Percentiles rank a stretch among this genome's conserved stretches.
phyloP scores from a whole-genome alignment of 2,113 vertebrate genomes.

The Ammospiza caudacuta region DNA sequence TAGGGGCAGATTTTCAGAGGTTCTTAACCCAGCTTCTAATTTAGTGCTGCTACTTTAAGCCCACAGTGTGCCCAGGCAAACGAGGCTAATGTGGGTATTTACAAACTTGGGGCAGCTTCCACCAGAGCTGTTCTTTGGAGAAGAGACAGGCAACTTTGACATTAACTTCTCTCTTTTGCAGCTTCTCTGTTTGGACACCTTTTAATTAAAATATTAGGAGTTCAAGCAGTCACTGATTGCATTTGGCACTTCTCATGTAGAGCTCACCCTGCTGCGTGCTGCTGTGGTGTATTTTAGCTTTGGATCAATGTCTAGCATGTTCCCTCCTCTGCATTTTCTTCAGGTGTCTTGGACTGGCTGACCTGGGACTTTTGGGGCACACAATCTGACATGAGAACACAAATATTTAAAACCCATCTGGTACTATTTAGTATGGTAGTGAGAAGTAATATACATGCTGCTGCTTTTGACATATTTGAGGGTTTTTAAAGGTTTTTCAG shows the following conservation, averaged over 20 bases:
- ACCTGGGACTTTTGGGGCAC: not conserved
- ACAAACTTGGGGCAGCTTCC: not conserved
- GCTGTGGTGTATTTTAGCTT: not conserved
- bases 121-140: not conserved
- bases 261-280: not conserved
- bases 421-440: not conserved
- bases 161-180: not conserved
- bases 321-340: not conserved
- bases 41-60: slow-evolving; percentile 20
- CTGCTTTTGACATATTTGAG: not conserved
- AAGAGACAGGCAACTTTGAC: not conserved
- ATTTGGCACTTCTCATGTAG: not conserved
- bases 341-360: not conserved
- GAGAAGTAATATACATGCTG: not conserved
- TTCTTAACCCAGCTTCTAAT: slow-evolving; percentile 39
- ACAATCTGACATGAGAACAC: not conserved
- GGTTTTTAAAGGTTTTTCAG: not conserved
- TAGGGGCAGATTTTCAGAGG: slow-evolving; percentile 21
- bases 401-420: not conserved
- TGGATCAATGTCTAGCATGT: not conserved
- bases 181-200: not conserved
- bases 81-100: not conserved
- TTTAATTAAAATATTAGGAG: not conserved
- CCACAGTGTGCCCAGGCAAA: not conserved
- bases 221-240: not conserved